These are phyloP conservation scores for Drosophila dunni DNA, from an alignment of 1,140 invertebrate genomes.

Conservation along the genomic window DNA sequence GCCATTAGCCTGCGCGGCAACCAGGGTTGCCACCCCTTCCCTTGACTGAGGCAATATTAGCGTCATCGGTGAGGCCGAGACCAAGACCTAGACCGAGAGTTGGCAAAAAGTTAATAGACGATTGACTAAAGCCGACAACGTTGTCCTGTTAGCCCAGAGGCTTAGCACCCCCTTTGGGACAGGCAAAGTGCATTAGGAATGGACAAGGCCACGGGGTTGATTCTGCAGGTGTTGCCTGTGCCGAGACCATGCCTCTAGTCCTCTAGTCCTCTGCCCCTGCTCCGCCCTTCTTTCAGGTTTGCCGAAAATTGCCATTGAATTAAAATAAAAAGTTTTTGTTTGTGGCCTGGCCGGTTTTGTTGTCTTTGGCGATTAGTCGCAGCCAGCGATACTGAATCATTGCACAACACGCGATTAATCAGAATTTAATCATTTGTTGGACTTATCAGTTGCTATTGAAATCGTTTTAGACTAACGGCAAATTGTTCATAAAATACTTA, in stretches of 20 bases:
- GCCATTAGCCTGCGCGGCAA: constrained; percentile 58
- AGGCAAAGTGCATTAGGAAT: constrained; percentile 78
- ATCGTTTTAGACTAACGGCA: background rate
- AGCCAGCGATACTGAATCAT: constrained; percentile 13
- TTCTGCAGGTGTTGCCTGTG: constrained; percentile 74
- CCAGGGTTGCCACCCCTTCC: background rate
- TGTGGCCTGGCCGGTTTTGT: constrained; percentile 76
- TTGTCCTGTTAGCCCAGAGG: constrained; percentile 41
- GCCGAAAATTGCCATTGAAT: constrained; percentile 67
- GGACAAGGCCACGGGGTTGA: constrained; percentile 34
- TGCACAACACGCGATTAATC: constrained; percentile 60
- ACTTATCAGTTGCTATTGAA: constrained; percentile 19
- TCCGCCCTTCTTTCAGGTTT: constrained; percentile 3
- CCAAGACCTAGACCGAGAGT: constrained; percentile 19
- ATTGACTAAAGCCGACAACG: constrained; percentile 77
- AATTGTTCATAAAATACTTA: no score
- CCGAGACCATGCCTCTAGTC: constrained; percentile 17
- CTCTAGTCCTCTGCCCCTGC: background rate
- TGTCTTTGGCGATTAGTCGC: constrained; percentile 78
- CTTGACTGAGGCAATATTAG: constrained; percentile 55
- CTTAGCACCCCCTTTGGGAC: constrained; percentile 69
- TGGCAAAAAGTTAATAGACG: constrained; percentile 81
- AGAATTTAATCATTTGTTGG: constrained; percentile 60
- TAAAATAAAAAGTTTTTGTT: constrained; percentile 56
- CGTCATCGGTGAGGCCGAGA: constrained; percentile 64